These are phyloP conservation scores for Fragum sueziense DNA, from an alignment of 2,888 invertebrate genomes.

Conservation along the genomic window DNA sequence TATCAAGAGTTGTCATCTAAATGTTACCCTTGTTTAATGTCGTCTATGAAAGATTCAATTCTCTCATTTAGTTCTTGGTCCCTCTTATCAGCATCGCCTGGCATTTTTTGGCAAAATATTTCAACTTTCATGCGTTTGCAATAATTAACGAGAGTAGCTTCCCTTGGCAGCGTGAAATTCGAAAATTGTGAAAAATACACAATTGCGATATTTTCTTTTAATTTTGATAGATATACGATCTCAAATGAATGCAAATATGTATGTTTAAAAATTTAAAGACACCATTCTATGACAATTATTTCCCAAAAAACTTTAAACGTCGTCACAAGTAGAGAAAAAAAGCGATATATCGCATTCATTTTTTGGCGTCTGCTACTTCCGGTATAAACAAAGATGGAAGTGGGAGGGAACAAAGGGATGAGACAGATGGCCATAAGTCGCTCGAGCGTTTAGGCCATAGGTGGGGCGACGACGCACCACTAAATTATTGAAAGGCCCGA, in stretches of 20 bases:
- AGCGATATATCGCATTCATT: neutral
- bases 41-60: slow-evolving; percentile 69
- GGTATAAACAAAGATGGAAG: slow-evolving; percentile 60
- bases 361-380: slow-evolving; percentile 28
- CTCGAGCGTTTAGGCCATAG: no score
- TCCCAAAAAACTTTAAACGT: no score
- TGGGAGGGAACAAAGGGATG: slow-evolving; percentile 31
- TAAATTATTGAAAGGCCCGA: no score
- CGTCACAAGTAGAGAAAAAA: no score
- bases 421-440: no score
- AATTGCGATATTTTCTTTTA: no score
- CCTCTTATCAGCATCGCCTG: slow-evolving; percentile 64
- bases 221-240: no score
- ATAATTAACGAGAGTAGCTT: neutral
- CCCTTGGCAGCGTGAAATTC: neutral
- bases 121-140: no score
- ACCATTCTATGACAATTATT: no score
- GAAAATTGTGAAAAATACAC: neutral
- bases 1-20: neutral
- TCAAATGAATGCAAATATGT: no score
- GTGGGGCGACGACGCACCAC: no score
- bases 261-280: no score
- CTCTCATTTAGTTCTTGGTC: slow-evolving; percentile 71
- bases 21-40: slow-evolving; percentile 72
- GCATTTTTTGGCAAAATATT: slow-evolving; percentile 59